These are phyloP conservation scores for Phalanger gymnotis DNA, from an alignment of 2,797 vertebrate species.

Conservation along the genomic window DNA sequence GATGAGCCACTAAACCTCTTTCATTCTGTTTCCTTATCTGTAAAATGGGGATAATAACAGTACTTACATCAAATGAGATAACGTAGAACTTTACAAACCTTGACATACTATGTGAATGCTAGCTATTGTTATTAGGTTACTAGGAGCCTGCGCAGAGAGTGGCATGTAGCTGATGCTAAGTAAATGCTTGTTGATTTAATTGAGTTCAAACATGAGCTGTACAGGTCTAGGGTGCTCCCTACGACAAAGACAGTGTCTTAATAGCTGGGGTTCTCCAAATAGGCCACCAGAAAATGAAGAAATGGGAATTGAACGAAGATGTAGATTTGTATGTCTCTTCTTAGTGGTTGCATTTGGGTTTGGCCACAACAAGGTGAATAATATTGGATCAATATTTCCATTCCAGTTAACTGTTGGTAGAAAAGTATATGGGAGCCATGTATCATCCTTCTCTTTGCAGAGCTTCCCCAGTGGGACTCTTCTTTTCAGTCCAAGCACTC, in stretches of 20 bases:
- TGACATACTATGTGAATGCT: neutral
- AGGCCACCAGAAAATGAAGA: neutral
- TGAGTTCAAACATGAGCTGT: neutral
- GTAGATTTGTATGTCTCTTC: neutral
- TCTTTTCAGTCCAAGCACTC: neutral
- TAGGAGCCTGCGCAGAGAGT: neutral
- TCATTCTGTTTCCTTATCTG: neutral
- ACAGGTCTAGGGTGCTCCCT: neutral
- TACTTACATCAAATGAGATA: neutral
- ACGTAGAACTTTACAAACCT: neutral
- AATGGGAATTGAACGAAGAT: neutral
- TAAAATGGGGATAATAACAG: neutral
- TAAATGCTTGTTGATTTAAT: neutral
- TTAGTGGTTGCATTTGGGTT: neutral
- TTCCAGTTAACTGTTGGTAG: neutral
- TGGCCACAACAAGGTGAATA: neutral
- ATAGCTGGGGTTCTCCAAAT: neutral
- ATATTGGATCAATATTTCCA: neutral
- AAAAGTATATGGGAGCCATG: neutral
- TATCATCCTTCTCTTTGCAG: neutral
- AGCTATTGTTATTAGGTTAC: neutral
- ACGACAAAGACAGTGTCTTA: neutral
- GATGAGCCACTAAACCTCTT: neutral
- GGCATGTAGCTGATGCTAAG: neutral
- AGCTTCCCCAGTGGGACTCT: neutral